Percentiles rank a stretch among this genome's conserved stretches.
Evolutionary conservation across 2,888 invertebrate species (phyloP).

Genomic region (Choreutis nemorana): DNA sequence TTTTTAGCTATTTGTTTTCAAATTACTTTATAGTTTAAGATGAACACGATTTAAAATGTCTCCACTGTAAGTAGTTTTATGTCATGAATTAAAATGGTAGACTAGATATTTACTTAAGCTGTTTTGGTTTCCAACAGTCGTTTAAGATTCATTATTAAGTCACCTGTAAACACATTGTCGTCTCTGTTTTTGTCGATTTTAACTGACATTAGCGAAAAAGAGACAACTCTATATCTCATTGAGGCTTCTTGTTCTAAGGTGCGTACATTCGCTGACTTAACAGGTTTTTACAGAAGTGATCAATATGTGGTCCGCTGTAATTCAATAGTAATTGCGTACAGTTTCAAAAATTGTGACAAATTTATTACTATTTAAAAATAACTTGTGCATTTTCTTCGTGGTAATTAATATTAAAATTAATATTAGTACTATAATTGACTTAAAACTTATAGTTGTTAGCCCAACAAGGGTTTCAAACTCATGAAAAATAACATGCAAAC

Average conservation of each 20-base stretch:
- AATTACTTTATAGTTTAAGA: conserved; percentile 32
- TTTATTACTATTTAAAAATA: too few relatives aligned
- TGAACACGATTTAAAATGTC: conserved; percentile 23
- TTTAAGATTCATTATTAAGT: conserved; percentile 35
- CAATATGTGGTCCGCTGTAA: conserved; percentile 32
- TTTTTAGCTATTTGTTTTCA: conserved; percentile 25
- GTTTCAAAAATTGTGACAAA: too few relatives aligned
- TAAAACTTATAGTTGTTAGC: too few relatives aligned
- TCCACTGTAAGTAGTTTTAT: too few relatives aligned
- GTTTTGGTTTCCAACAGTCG: too few relatives aligned
- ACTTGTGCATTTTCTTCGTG: too few relatives aligned
- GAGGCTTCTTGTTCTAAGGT: conserved; percentile 22
- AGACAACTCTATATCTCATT: conserved; percentile 22
- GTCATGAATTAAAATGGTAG: conserved; percentile 16
- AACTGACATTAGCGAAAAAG: conserved; percentile 19
- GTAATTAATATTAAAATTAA: too few relatives aligned
- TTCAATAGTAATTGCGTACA: too few relatives aligned
- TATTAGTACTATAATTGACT: too few relatives aligned
- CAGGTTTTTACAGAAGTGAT: conserved; percentile 39
- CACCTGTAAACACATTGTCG: conserved; percentile 20
- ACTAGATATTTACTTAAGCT: conserved; percentile 17
- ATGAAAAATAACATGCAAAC: too few relatives aligned
- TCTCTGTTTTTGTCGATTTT: conserved; percentile 20
- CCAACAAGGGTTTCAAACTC: too few relatives aligned
- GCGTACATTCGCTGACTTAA: conserved; percentile 54